These are phyloP conservation scores for Drosophila phalerata DNA, from an alignment of 2,888 invertebrate species.

Conservation along the genomic window DNA sequence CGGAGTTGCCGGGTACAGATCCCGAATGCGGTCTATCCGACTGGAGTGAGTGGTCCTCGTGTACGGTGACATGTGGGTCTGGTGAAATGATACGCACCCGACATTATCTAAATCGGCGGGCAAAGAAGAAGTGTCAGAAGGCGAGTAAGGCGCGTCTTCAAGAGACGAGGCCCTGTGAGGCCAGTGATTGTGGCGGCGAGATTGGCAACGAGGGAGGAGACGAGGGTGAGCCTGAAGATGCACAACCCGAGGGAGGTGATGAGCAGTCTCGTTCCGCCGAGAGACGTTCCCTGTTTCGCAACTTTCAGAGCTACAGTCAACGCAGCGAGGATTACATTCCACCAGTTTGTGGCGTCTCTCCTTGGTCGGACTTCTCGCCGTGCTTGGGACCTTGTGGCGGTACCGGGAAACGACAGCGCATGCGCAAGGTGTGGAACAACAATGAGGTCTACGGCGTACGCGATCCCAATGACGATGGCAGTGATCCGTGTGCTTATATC, in stretches of 20 bases:
- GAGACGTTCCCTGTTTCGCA: conserved; percentile 70
- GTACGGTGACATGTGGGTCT: conserved; percentile 90
- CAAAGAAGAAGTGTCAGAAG: conserved; percentile 88
- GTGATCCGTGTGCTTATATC: conserved; percentile 83
- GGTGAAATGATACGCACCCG: conserved; percentile 91
- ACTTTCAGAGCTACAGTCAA: conserved; percentile 81
- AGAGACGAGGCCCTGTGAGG: conserved; percentile 86
- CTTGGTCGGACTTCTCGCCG: conserved; percentile 93
- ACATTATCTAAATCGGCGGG: conserved; percentile 88
- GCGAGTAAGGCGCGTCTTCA: conserved; percentile 85
- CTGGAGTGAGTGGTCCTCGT: conserved; percentile 93
- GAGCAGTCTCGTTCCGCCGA: conserved; percentile 59
- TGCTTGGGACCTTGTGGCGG: conserved; percentile 93
- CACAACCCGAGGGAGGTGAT: conserved; percentile 41
- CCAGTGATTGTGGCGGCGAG: conserved; percentile 83
- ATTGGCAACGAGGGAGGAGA: conserved; percentile 60
- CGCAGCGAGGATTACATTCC: conserved; percentile 82
- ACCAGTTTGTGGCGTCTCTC: conserved; percentile 88
- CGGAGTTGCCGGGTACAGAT: conserved; percentile 73
- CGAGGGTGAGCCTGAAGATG: conserved; percentile 37
- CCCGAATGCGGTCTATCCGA: conserved; percentile 89
- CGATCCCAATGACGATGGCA: conserved; percentile 68
- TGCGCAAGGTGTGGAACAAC: conserved; percentile 83
- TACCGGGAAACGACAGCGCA: conserved; percentile 88
- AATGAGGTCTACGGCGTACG: conserved; percentile 80